Conservation (phyloP, 2,797 vertebrate species). For the Spea hammondii region DNA sequence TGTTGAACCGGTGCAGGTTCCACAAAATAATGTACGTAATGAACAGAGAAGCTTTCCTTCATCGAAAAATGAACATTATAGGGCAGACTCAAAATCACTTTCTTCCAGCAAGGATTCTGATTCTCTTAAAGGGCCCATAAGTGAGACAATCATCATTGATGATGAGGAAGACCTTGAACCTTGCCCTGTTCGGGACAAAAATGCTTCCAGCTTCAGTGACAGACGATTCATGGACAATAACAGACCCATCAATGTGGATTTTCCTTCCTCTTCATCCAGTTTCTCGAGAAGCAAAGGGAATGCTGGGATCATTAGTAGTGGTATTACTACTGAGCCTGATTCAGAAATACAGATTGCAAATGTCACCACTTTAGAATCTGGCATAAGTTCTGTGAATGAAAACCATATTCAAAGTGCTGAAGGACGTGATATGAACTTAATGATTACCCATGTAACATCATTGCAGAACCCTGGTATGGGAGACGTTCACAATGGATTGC, state of each 20-base stretch:
- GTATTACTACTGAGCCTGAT: slow-evolving; percentile 92
- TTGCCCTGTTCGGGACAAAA: slow-evolving; percentile 74
- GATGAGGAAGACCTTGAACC: slow-evolving; percentile 92
- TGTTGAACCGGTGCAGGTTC: slow-evolving; percentile 80
- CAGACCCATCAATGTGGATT: slow-evolving; percentile 72
- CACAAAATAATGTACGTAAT: slow-evolving; percentile 66
- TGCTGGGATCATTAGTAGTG: slow-evolving; percentile 71
- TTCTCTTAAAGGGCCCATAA: slow-evolving; percentile 74
- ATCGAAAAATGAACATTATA: slow-evolving; percentile 69
- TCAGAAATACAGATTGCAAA: slow-evolving; percentile 96
- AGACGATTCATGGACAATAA: slow-evolving; percentile 70
- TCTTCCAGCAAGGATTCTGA: slow-evolving; percentile 69
- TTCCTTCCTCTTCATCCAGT: slow-evolving; percentile 65
- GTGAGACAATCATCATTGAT: slow-evolving; percentile 95
- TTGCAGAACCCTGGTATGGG: slow-evolving; percentile 79
- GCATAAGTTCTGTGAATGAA: slow-evolving; percentile 68
- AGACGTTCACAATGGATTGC: slow-evolving; percentile 84
- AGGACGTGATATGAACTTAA: slow-evolving; percentile 86
- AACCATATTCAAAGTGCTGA: slow-evolving; percentile 70
- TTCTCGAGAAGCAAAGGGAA: slow-evolving; percentile 79
- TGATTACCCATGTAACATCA: slow-evolving; percentile 96
- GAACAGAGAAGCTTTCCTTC: slow-evolving; percentile 69
- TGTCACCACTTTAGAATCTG: slow-evolving; percentile 89
- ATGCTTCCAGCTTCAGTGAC: slow-evolving; percentile 70
- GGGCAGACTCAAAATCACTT: slow-evolving; percentile 70